Evolutionary conservation across 2,888 invertebrate species (phyloP).

Genomic region (Helobdella robusta): DNA sequence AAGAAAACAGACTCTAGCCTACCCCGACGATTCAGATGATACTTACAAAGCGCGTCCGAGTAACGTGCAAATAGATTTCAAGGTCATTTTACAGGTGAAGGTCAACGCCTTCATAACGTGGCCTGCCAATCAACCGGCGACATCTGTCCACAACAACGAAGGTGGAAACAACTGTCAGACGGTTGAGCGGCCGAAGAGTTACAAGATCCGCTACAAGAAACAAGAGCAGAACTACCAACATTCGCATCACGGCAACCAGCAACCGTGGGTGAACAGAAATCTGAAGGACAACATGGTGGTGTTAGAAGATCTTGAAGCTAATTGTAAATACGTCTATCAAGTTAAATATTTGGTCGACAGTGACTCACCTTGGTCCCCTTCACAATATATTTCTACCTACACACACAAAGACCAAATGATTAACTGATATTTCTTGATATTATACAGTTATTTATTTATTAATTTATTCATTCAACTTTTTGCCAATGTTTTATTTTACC

Average conservation of each 20-base stretch:
- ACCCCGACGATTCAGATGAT: background rate
- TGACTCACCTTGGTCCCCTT: constrained; percentile 10
- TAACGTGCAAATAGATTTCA: constrained; percentile 20
- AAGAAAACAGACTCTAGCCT: constrained; percentile 7
- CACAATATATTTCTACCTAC: constrained; percentile 9
- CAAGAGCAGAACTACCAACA: constrained; percentile 10
- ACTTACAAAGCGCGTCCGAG: constrained; percentile 17
- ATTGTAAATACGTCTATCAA: constrained; percentile 24
- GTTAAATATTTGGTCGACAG: constrained; percentile 19
- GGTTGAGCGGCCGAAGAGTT: constrained; percentile 9
- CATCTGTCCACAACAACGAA: no score
- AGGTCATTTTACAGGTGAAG: constrained; percentile 15
- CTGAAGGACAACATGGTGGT: constrained; percentile 19
- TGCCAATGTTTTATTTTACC: background rate
- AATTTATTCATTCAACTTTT: background rate
- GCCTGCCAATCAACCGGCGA: constrained; percentile 17
- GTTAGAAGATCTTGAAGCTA: constrained; percentile 19
- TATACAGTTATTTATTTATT: background rate
- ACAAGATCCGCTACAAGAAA: constrained; percentile 19
- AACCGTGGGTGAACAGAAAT: constrained; percentile 4
- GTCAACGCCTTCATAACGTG: constrained; percentile 26
- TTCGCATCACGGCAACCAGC: background rate
- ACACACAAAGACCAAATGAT: constrained; percentile 8
- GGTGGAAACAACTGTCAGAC: background rate
- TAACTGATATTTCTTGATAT: background rate